Percentiles rank a stretch among this genome's conserved stretches.
These are phyloP conservation scores for Andrena fulva DNA, from an alignment of 2,888 invertebrate genomes.

Conservation along the genomic window DNA sequence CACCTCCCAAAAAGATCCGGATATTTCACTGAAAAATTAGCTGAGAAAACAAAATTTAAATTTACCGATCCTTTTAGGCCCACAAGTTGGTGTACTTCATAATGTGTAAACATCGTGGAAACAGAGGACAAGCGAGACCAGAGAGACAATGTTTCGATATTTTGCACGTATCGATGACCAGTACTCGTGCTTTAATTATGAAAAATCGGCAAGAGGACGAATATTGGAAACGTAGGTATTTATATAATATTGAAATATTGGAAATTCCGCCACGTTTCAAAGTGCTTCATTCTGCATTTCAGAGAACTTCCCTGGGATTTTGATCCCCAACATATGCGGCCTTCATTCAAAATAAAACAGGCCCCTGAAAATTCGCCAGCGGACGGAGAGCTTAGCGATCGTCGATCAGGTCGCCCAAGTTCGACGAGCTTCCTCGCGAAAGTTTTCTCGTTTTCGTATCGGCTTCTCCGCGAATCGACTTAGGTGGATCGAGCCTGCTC, in stretches of 20 bases:
- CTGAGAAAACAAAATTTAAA: no score
- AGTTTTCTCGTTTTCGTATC: conserved; percentile 8
- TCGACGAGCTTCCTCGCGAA: not conserved
- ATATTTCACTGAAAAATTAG: no score
- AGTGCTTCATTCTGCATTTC: not conserved
- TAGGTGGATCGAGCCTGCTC: not conserved
- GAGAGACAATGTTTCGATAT: not conserved
- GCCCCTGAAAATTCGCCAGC: not conserved
- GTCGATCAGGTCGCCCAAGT: conserved; percentile 2
- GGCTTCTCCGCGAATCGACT: not conserved
- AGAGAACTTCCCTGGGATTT: not conserved
- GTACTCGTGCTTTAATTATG: not conserved
- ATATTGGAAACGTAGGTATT: not conserved
- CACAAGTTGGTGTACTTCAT: no score
- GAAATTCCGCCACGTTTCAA: not conserved
- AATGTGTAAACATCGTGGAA: no score
- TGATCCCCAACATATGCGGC: not conserved
- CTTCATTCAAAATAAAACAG: not conserved
- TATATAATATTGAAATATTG: not conserved
- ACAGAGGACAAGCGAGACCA: no score
- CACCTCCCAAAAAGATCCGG: no score
- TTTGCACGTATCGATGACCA: not conserved
- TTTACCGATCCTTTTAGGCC: no score
- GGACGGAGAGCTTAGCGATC: not conserved
- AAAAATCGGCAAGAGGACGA: not conserved